A percentile compares a stretch with the other conserved stretches of the same genome.
phyloP scores from a whole-genome alignment of 2,113 vertebrate genomes.

The Pluvialis apricaria region DNA sequence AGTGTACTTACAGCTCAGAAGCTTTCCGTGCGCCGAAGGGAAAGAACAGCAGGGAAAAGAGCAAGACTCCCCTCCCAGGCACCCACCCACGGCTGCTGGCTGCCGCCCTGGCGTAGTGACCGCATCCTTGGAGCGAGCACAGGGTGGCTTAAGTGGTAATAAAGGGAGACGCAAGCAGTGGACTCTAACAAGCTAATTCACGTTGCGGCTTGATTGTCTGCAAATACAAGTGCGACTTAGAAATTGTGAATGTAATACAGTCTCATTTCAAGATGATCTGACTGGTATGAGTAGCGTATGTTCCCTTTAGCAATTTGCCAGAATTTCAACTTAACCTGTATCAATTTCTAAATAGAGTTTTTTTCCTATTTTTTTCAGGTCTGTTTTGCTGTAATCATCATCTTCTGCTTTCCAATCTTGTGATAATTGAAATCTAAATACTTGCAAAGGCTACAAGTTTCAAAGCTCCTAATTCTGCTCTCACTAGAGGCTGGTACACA shows the following conservation, averaged over 20 bases:
- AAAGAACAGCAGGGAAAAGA: background rate
- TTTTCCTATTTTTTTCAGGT: background rate
- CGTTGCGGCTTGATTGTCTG: background rate
- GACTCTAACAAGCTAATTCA: background rate
- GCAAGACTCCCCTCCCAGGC: background rate
- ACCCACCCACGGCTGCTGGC: background rate
- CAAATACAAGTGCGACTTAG: background rate
- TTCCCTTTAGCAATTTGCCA: background rate
- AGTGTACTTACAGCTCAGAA: background rate
- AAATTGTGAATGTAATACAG: background rate
- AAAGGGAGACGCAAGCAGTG: background rate
- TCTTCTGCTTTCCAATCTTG: background rate
- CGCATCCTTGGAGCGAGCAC: background rate
- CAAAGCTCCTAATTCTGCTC: background rate
- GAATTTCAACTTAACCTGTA: background rate
- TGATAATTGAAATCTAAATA: background rate
- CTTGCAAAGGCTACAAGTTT: background rate
- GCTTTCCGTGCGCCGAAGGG: background rate
- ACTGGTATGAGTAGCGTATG: rapidly evolving
- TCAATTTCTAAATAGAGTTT: background rate
- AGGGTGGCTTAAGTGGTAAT: background rate
- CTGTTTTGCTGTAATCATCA: background rate
- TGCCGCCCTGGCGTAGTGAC: background rate
- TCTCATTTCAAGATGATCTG: background rate
- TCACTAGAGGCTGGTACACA: background rate